Percentiles rank a stretch among this genome's conserved stretches.
Conservation (phyloP, 92 coral and sea anemone species). For the Epizoanthus fatuus region DNA sequence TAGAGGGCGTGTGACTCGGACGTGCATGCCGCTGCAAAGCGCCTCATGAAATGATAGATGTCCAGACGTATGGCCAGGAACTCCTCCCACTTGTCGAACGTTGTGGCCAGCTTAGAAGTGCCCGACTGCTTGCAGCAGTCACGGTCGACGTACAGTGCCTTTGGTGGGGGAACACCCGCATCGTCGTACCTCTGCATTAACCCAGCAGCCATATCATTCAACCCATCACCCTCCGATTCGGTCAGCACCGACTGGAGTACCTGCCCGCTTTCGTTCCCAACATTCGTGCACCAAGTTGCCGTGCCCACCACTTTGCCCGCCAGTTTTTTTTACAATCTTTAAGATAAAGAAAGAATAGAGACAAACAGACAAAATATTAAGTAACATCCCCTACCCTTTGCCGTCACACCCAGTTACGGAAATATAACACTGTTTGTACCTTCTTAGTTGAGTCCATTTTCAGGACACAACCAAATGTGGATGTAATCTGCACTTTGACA, state of each 20-base stretch:
- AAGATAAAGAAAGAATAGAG: no score
- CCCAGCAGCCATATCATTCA: slow-evolving; percentile 56
- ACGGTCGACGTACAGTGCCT: slow-evolving; percentile 51
- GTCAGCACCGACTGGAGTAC: slow-evolving; percentile 63
- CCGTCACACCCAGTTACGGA: background rate
- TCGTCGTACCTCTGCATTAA: slow-evolving; percentile 39
- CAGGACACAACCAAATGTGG: background rate
- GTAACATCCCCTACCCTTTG: background rate
- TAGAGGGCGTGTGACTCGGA: slow-evolving; percentile 70
- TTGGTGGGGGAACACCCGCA: slow-evolving; percentile 45
- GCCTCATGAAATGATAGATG: slow-evolving; percentile 73
- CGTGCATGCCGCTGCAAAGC: slow-evolving; percentile 63
- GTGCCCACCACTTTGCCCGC: slow-evolving; percentile 64
- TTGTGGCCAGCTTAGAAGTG: no score
- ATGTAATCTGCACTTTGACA: background rate
- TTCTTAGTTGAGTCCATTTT: slow-evolving; percentile 10
- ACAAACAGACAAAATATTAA: background rate
- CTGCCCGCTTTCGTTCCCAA: slow-evolving; percentile 71
- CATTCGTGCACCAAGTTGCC: slow-evolving; percentile 72
- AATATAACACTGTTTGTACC: background rate
- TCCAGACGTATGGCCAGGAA: slow-evolving; percentile 41
- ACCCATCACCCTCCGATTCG: slow-evolving; percentile 63
- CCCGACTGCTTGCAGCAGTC: slow-evolving; percentile 57
- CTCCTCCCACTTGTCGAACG: slow-evolving; percentile 44
- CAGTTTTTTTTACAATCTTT: slow-evolving; percentile 34